Percentiles rank a stretch among this genome's conserved stretches.
These are phyloP conservation scores for Spea multiplicata DNA, from an alignment of 2,113 vertebrate genomes.

Conservation along the genomic window DNA sequence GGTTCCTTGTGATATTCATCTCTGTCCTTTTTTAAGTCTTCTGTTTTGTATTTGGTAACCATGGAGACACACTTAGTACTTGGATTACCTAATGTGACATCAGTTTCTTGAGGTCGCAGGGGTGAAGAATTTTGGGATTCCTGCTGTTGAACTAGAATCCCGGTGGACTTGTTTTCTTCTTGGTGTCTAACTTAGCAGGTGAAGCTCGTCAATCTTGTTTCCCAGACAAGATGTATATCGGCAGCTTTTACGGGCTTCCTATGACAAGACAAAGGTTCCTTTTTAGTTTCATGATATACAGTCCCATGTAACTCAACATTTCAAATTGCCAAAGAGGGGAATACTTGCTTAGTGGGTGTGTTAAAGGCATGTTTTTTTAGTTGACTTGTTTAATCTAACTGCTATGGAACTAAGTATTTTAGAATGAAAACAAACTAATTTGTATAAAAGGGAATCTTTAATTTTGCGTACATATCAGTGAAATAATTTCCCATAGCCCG, in stretches of 20 bases:
- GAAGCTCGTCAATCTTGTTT: conserved; percentile 19
- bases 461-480: not conserved
- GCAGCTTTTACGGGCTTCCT: conserved; percentile 4
- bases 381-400: too few species aligned
- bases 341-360: too few species aligned
- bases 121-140: conserved; percentile 20
- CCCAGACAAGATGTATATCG: not conserved
- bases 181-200: conserved; percentile 13
- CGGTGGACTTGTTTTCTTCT: not conserved
- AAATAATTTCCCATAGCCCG: not conserved
- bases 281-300: too few species aligned
- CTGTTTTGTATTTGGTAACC: not conserved
- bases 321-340: too few species aligned
- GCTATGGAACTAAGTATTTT: too few species aligned
- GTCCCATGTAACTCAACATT: too few species aligned
- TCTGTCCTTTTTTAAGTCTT: not conserved
- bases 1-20: too few species aligned
- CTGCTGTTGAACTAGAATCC: conserved; percentile 20
- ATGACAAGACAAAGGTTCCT: not conserved
- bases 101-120: conserved; percentile 7
- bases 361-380: too few species aligned
- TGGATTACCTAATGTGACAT: not conserved
- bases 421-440: not conserved
- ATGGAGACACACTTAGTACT: not conserved
- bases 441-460: not conserved